Percentiles rank a stretch among this genome's conserved stretches.
These are phyloP conservation scores for Acronicta alni DNA, from an alignment of 2,888 invertebrate species.

Conservation along the genomic window DNA sequence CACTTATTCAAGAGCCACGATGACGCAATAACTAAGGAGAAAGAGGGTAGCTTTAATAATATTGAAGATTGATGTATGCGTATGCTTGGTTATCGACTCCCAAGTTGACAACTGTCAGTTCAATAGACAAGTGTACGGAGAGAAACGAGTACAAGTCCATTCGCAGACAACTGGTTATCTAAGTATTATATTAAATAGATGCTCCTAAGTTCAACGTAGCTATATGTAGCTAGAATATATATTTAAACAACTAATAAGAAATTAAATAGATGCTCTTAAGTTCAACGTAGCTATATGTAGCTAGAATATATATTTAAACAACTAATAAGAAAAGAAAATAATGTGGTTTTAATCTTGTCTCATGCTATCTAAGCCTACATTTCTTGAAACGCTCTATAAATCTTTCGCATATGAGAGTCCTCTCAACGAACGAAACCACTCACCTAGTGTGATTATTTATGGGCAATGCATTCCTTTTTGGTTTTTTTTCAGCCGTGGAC, in stretches of 20 bases:
- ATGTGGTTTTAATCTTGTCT: background rate
- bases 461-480: too few species aligned
- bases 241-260: background rate
- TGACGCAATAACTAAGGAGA: slow-evolving; percentile 3
- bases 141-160: slow-evolving; percentile 44
- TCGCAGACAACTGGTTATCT: slow-evolving; percentile 49
- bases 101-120: slow-evolving; percentile 50
- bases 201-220: slow-evolving; percentile 32
- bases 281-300: slow-evolving; percentile 22
- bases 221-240: slow-evolving; percentile 7
- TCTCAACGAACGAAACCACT: too few species aligned
- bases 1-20: background rate
- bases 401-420: too few species aligned
- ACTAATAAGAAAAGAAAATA: background rate
- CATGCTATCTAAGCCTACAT: background rate
- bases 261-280: slow-evolving; percentile 44
- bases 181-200: slow-evolving; percentile 39
- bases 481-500: too few species aligned
- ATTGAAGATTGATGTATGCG: slow-evolving; percentile 40
- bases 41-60: slow-evolving; percentile 11
- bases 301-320: background rate
- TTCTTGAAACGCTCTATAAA: too few species aligned
- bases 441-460: too few species aligned
- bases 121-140: slow-evolving; percentile 40
- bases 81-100: slow-evolving; percentile 33